Base-by-base conservation (phyloP, 1,140 invertebrate species). In the Drosophila azteca region DNA sequence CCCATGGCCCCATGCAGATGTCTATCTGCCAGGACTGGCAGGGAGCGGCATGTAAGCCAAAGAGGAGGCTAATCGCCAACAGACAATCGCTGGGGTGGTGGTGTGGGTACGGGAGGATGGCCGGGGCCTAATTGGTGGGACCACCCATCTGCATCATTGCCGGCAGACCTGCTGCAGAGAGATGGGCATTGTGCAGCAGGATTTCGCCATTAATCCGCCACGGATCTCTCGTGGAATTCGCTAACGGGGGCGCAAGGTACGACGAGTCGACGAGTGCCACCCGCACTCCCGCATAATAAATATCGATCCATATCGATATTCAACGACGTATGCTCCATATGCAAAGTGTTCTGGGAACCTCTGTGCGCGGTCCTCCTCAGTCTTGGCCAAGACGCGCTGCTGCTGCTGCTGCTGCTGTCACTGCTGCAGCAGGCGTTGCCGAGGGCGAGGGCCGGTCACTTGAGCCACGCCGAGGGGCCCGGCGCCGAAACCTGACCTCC, bases 401-500 rank as follows among this genome's bases (percentile, higher is more conserved):
- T 24, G 22, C 22, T 24, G 22, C 22, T 24, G 22, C 22, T 24
- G 22, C 22, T 24, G 22, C 22, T 22, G 22, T 2, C 3, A 4
- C 22, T 4, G 22, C 22, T 24, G 13, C 13, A 6, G 8, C 15
- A 26, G 24, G 55, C 1, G 8, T 17, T 11, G 13, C 52, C 29
- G 53, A 44, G 26, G 44, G 29, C 44, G 48, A 43, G 26, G 46
- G 70, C 22, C 9, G 39, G 13, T n/a, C n/a, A 26, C 3, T 15
- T 1, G 20, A 26, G 9, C 41, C 8, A 5, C 6, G 15, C 29
- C 39, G 26, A 22, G 50, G 61, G 61, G 53, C 52, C 54, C 74
- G 71, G 71, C 71, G 71, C 71, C 71, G 71, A 75, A 75, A 75
- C 70, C 71, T 75, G 71, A 75, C 71, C 71, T 74, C 43, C 48